Evolutionary conservation across 23 tunicate genomes (phyloP), one percentile per base, ranked within the genome.

Genomic region (Halocynthia aurantium): DNA sequence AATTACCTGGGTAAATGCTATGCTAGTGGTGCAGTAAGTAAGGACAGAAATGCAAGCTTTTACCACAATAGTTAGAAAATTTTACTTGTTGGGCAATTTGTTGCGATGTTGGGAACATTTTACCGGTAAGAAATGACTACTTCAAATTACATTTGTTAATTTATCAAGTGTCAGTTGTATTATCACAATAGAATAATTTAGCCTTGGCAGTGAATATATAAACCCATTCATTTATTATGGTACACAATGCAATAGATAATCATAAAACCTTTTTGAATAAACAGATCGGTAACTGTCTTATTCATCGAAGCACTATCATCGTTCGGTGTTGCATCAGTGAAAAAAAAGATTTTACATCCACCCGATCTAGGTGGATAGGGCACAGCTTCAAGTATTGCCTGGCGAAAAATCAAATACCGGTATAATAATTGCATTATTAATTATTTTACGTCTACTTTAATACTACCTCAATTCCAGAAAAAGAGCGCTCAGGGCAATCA

Each of bases 241-340:
- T 68, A 12, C 22, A 17, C 2, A 12, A 31, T 61, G n/a, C 11
- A n/a, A 12, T 60, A 31, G 44, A 31, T 31, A 31, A 31, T 15
- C 44, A 67, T 15, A 10, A 17, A 52, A 82, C 86, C 81, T 83
- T 75, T 83, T 58, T 76, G 50, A 6, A 12, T 19, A 53, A 75
- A 76, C 13, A 40, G 57, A 31, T 83, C 56, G 10, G 13, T 19
- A 10, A 53, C 73, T 31, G 44, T 31, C 44, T 31, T 31, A 8
- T 20, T 50, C 10, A 8, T 52, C 8, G 11, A 52, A 40, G 9
- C 19, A 11, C 8, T 15, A 9, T 60, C 62, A 56, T 84, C 89
- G 71, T 90, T 85, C 58, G 85, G 76, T 10, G 64, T 81, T 9
- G 96, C 96, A 66, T 90, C 96, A 12, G 89, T 80, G 66, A 84